Evolutionary conservation across 2,113 vertebrate genomes (phyloP).

Genomic region (Hyla sarda): DNA sequence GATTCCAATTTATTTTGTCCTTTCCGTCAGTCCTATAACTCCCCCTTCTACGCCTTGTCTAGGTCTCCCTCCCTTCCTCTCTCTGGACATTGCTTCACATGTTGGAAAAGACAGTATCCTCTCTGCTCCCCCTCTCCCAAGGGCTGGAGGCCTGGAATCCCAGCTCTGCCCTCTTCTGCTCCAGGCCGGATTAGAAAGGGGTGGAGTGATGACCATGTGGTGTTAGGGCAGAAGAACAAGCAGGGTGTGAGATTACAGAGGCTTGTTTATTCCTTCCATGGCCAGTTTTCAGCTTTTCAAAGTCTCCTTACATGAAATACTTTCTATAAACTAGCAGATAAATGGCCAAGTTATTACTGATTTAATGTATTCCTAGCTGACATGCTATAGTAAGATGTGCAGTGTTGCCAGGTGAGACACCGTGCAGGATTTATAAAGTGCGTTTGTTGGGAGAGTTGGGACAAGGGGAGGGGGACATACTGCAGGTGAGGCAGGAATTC

Average conservation of each 20-base stretch:
- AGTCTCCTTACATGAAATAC: neutral
- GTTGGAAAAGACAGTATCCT: constrained; percentile 42
- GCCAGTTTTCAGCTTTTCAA: neutral
- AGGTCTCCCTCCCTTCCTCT: constrained; percentile 1
- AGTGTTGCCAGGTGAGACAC: neutral
- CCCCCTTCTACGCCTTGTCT: neutral
- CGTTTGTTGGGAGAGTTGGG: neutral
- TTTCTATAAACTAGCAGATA: neutral
- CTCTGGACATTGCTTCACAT: constrained; percentile 51
- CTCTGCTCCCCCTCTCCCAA: constrained; percentile 41
- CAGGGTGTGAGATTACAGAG: constrained; percentile 53
- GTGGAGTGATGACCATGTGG: constrained; percentile 54
- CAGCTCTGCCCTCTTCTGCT: constrained; percentile 51
- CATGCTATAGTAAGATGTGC: neutral
- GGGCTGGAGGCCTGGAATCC: constrained; percentile 53
- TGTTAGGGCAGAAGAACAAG: constrained; percentile 55
- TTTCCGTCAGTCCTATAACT: constrained; percentile 17
- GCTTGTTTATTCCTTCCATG: constrained; percentile 48
- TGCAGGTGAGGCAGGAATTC: constrained; percentile 43
- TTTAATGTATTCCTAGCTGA: neutral
- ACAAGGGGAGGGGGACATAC: neutral
- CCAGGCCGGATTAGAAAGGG: constrained; percentile 54
- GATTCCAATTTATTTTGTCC: constrained; percentile 33
- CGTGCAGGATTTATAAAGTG: neutral
- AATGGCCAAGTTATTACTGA: neutral